Evolutionary conservation across 2,113 vertebrate species (phyloP).

Genomic region (rat (Rattus norvegicus)): GRCr8 NC_086020.1:228622001-228622500

Average conservation of each 20-base stretch:
- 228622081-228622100: neutral
- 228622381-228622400: conserved; percentile 10
- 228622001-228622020: neutral
- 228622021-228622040: neutral
- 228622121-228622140: neutral
- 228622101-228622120: neutral
- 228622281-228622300: neutral
- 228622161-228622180: neutral
- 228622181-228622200: neutral
- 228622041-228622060: neutral
- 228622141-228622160: neutral
- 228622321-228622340: conserved; percentile 23
- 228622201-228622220: neutral
- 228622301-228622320: conserved; percentile 15
- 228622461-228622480: conserved; percentile 20
- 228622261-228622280: neutral
- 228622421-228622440: conserved; percentile 50
- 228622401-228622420: conserved; percentile 30
- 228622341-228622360: conserved; percentile 1
- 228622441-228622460: conserved; percentile 45
- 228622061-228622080: neutral
- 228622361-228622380: neutral
- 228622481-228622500: conserved; percentile 59
- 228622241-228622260: neutral
- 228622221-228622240: neutral